Base-by-base conservation (phyloP, 1,140 invertebrate genomes). In the Tetramorium parvispinum region DNA sequence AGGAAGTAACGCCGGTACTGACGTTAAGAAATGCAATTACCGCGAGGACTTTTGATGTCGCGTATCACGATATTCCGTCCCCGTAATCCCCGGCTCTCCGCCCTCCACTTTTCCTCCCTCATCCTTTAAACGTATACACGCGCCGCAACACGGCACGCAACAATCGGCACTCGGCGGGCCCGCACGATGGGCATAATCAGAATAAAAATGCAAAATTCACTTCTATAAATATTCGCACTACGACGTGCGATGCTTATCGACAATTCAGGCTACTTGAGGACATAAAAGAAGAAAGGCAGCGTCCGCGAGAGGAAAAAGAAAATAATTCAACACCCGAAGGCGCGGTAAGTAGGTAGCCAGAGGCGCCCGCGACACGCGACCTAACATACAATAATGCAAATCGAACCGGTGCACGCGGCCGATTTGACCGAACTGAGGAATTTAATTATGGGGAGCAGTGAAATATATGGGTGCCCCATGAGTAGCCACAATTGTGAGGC, bases 311-410 rank as follows among this genome's bases (percentile, higher is more conserved):
- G n/a, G 5, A 18, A 18, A 4, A 40, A 21, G 16, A 53, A 87
- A 71, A 65, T 76, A 87, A 89, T 76, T 59, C 40, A 89, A 73
- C 88, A 77, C 49, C 37, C 81, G 2, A 13, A 55, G 81, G 61
- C 57, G 81, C 83, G 85, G 73, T 75, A 78, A 87, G 75, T 83
- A 76, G 75, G 75, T 21, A 32, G 78, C 51, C 79, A 27, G 70
- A 63, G 49, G 55, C n/a, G 63, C 21, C 32, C 27, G 21, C 70
- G 66, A 77, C 89, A 90, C 89, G 89, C 89, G 88, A 90, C 61
- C 88, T 87, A 55, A 87, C 81, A 78, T 89, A 86, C 88, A n/a
- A 40, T 78, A 85, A 90, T 90, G 88, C 75, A 89, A 87, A 89
- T 88, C 81, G 88, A 90, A 87, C 63, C 65, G 53, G 55, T 61